phyloP scores from a whole-genome alignment of 2,797 vertebrate species.

The Gorsachius magnificus region DNA sequence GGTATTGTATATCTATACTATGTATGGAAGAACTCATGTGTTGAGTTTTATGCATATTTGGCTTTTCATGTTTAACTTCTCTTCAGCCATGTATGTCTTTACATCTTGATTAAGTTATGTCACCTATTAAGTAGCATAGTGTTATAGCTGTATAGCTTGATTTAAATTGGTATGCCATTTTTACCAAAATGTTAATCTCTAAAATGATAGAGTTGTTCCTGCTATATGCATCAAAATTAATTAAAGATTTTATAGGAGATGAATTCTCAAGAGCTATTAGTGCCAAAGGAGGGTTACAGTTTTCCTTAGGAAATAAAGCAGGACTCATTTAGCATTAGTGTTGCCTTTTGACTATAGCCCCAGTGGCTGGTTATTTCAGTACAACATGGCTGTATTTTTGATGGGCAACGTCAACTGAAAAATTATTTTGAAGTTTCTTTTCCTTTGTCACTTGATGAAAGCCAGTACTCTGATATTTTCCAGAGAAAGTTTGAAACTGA shows the following conservation, averaged over 20 bases:
- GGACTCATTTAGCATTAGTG: not conserved
- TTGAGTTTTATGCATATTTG: not conserved
- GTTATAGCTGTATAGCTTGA: not conserved
- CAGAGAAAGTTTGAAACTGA: not conserved
- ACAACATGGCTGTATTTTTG: not conserved
- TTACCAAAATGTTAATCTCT: not conserved
- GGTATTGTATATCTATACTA: not conserved
- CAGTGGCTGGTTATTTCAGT: not conserved
- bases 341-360: not conserved
- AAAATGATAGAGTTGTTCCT: not conserved
- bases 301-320: not conserved
- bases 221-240: not conserved
- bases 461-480: not conserved
- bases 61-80: not conserved
- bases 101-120: not conserved
- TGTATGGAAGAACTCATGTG: not conserved
- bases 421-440: not conserved
- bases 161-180: not conserved
- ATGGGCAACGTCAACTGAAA: not conserved
- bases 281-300: not conserved
- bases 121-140: not conserved
- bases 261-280: not conserved
- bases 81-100: not conserved
- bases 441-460: not conserved
- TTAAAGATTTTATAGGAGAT: not conserved